Base-by-base conservation (phyloP, 2,797 vertebrate species). In the Sparidentex hasta region DNA sequence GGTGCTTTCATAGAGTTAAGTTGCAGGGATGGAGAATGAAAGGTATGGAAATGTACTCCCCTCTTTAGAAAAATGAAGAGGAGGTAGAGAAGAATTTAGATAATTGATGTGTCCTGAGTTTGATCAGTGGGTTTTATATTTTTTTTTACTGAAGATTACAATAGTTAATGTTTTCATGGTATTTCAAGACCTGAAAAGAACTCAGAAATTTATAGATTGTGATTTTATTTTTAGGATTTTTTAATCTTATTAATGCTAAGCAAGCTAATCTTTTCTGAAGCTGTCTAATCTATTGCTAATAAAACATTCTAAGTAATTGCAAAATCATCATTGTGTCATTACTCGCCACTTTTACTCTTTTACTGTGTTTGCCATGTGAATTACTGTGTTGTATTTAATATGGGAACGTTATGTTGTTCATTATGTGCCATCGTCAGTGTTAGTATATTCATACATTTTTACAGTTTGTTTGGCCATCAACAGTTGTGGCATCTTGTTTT, bases 1-100 rank as follows among this genome's bases (percentile, higher is more conserved):
- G 8, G 80, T 71, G 65, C 73, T 71, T 69, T 80, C 63, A 70
- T 2, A 59, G 67, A 83, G 65, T 85, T 89, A 66, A 81, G 80
- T 78, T 85, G 79, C 74, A 81, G 59, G 59, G 62, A 77, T 75
- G 41, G 66, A 69, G 67, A 70, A 65, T 66, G 64, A 69, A 76
- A 68, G 21, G 55, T 65, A 29, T 17, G 11, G 21, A 4, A 66
- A 27, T 44, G 0, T 52, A 41, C 9, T 20, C n/a, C 48, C 63
- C 2, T 73, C 55, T 52, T 57, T 9, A 46, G n/a, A 33, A 44
- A 62, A 47, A 9, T 13, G 9, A 6, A 25, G n/a, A 43, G 44
- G 20, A 66, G 41, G 21, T 1, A 43, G 8, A 46, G 18, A 65
- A n/a, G 64, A 16, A 18, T 43, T 66, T 17, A n/a, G 27, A 68